phyloP scores from a whole-genome alignment of 2,113 vertebrate genomes.

The Solea solea region DNA sequence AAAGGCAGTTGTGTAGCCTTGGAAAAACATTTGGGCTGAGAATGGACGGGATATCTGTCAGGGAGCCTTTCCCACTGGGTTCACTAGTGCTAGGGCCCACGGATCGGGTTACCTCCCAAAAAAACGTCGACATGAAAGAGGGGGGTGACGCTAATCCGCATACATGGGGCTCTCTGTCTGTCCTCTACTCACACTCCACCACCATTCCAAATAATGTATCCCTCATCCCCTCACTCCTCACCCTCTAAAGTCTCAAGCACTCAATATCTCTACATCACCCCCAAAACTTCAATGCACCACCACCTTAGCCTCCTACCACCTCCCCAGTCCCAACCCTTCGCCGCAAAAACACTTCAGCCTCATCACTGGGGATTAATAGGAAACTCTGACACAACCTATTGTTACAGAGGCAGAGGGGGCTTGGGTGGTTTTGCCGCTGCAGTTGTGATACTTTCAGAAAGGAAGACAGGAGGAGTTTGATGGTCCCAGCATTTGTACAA shows the following conservation, averaged over 20 bases:
- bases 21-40: constrained; percentile 96
- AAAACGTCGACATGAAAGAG: constrained; percentile 89
- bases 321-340: constrained; percentile 33
- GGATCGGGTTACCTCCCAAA: constrained; percentile 88
- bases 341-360: constrained; percentile 72
- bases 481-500: constrained; percentile 38
- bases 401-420: constrained; percentile 68
- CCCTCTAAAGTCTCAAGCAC: constrained; percentile 27
- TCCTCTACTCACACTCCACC: constrained; percentile 51
- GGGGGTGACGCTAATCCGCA: constrained; percentile 81
- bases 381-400: constrained; percentile 77
- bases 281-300: constrained; percentile 44
- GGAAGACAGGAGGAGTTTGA: constrained; percentile 43
- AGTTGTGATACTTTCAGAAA: constrained; percentile 59
- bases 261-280: constrained; percentile 31
- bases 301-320: constrained; percentile 40
- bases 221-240: constrained; percentile 31
- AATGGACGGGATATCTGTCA: constrained; percentile 91
- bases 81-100: constrained; percentile 69
- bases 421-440: constrained; percentile 75
- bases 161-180: constrained; percentile 77
- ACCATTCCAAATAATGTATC: constrained; percentile 62
- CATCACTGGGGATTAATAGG: constrained; percentile 80
- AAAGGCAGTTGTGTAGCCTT: constrained; percentile 90
- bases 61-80: constrained; percentile 92